Conservation (phyloP, 30 jellyfish, hydroid and myxozoan genomes). For the Rhopilema esculentum region DNA sequence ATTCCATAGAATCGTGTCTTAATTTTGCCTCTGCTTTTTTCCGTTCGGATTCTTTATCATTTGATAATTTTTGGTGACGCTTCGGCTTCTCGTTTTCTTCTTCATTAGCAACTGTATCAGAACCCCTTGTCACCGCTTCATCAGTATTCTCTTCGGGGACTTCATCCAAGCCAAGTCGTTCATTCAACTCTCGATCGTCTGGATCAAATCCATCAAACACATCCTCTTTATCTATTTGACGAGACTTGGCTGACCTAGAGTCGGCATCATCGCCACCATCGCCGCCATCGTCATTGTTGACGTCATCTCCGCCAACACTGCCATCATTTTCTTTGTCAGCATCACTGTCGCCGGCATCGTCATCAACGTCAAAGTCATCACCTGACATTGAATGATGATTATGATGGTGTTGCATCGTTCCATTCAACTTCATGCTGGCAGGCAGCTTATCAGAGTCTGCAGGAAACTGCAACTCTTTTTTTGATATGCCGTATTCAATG, state of each 20-base stretch:
- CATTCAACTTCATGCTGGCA: constrained; percentile 32
- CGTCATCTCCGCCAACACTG: neutral
- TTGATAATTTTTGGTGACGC: neutral
- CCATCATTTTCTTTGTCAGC: constrained; percentile 17
- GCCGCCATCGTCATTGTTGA: neutral
- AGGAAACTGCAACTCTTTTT: constrained; percentile 39
- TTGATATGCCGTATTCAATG: constrained; percentile 12
- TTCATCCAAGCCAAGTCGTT: constrained; percentile 10
- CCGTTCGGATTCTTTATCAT: too few relatives aligned
- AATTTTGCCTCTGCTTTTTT: neutral
- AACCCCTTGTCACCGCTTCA: neutral
- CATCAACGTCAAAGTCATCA: neutral
- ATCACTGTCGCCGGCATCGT: constrained; percentile 14
- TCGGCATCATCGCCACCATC: constrained; percentile 40
- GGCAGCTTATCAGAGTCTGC: constrained; percentile 66
- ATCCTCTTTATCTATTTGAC: neutral
- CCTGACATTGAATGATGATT: constrained; percentile 8
- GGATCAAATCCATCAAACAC: neutral
- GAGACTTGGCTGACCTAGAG: neutral
- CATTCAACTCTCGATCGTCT: constrained; percentile 23
- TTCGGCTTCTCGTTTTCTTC: neutral
- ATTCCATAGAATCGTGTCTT: constrained; percentile 7
- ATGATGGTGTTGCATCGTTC: constrained; percentile 46
- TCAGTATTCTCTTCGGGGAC: constrained; percentile 7
- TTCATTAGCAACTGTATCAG: neutral